Evolutionary conservation across 2,113 vertebrate genomes (phyloP).

Genomic region (Drymodes brunneopygia): DNA sequence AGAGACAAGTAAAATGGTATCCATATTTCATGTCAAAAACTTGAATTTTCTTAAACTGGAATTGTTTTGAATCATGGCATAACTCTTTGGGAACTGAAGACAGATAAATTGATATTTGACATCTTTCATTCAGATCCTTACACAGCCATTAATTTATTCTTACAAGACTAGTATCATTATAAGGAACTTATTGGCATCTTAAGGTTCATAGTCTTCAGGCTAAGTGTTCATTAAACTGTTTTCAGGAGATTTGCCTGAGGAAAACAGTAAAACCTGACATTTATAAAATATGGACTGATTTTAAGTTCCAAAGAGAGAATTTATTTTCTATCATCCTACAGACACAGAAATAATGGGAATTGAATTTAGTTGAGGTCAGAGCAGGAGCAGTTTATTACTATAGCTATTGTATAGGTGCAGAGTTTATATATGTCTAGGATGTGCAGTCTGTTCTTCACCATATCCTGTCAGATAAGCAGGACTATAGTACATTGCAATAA

Average conservation of each 20-base stretch:
- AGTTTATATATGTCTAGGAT: not conserved
- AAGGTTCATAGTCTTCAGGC: not conserved
- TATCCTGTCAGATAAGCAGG: not conserved
- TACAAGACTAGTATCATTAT: not conserved
- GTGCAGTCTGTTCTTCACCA: not conserved
- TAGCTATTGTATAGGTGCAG: not conserved
- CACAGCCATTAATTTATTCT: not conserved
- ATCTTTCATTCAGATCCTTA: not conserved
- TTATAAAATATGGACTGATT: not conserved
- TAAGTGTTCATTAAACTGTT: not conserved
- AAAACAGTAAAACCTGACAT: not conserved
- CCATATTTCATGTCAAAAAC: not conserved
- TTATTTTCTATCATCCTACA: not conserved
- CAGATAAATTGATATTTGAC: not conserved
- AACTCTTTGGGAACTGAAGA: not conserved
- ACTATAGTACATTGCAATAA: not conserved
- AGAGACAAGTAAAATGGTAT: not conserved
- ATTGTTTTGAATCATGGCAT: not conserved
- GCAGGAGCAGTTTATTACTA: not conserved
- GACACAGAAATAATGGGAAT: not conserved
- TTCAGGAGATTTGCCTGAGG: not conserved
- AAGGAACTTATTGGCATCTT: not conserved
- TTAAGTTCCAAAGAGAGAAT: not conserved
- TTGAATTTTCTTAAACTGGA: not conserved
- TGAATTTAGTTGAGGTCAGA: not conserved